Evolutionary conservation across 2,888 invertebrate genomes (phyloP).

Genomic region (Eutolmus rufibarbis): DNA sequence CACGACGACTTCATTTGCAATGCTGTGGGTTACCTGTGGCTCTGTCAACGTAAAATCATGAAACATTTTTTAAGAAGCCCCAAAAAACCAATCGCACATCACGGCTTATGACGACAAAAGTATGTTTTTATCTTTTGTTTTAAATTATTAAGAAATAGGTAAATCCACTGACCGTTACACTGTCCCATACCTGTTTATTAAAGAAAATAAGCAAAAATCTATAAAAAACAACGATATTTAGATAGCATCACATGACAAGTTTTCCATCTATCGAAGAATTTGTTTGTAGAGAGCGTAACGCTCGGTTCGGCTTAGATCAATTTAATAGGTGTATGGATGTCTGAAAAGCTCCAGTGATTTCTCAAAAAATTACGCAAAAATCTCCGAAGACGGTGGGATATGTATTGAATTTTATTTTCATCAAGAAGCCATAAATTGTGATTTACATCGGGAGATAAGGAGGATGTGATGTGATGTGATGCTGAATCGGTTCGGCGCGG

Average conservation of each 20-base stretch:
- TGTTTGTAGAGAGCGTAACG: not conserved
- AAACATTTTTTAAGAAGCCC: not conserved
- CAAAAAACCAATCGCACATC: not conserved
- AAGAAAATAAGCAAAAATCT: not conserved
- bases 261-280: not conserved
- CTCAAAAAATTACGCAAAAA: not conserved
- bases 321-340: not conserved
- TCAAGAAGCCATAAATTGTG: not conserved
- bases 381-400: not conserved
- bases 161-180: not conserved
- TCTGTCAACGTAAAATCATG: not conserved
- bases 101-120: not conserved
- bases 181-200: not conserved
- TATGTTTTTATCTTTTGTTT: not conserved
- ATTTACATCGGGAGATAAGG: not conserved
- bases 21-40: not conserved
- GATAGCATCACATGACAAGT: not conserved
- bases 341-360: not conserved
- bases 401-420: not conserved
- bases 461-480: not conserved
- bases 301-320: not conserved
- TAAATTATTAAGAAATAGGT: not conserved
- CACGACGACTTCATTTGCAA: not conserved
- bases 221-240: not conserved
- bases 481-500: not conserved